Evolutionary conservation across 2,113 vertebrate species (phyloP).

Genomic region (Channa maculata): DNA sequence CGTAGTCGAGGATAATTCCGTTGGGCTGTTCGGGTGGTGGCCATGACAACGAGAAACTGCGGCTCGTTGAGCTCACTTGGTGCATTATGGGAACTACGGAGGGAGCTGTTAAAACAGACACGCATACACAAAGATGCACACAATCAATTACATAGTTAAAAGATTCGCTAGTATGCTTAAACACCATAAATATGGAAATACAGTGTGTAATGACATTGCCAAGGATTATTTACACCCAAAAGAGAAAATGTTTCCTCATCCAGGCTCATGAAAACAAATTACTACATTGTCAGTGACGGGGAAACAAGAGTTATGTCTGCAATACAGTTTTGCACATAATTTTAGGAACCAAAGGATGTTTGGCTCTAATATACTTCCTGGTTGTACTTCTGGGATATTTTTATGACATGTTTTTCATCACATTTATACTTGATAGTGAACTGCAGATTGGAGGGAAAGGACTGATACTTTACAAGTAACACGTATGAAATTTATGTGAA

Average conservation of each 20-base stretch:
- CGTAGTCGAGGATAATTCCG: slow-evolving; percentile 96
- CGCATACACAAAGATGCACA: slow-evolving; percentile 40
- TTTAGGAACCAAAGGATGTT: slow-evolving; percentile 38
- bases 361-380: slow-evolving; percentile 39
- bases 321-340: slow-evolving; percentile 58
- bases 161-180: slow-evolving; percentile 32
- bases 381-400: slow-evolving; percentile 40
- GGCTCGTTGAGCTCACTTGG: slow-evolving; percentile 96
- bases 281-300: slow-evolving; percentile 60
- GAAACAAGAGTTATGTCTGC: slow-evolving; percentile 51
- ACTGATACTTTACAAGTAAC: slow-evolving; percentile 13
- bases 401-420: slow-evolving; percentile 53
- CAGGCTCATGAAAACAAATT: slow-evolving; percentile 62
- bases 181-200: slow-evolving; percentile 60
- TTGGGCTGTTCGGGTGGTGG: slow-evolving; percentile 96
- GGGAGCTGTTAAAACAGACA: slow-evolving; percentile 85
- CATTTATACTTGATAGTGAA: slow-evolving; percentile 25
- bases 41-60: slow-evolving; percentile 96
- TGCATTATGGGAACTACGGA: slow-evolving; percentile 97
- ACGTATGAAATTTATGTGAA: slow-evolving; percentile 16
- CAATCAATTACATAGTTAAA: slow-evolving; percentile 55
- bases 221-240: slow-evolving; percentile 59
- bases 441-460: slow-evolving; percentile 1
- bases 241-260: slow-evolving; percentile 55
- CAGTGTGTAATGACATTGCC: slow-evolving; percentile 38